Conservation (phyloP, 2,113 vertebrate genomes). For the Tachuris rubrigastra region DNA sequence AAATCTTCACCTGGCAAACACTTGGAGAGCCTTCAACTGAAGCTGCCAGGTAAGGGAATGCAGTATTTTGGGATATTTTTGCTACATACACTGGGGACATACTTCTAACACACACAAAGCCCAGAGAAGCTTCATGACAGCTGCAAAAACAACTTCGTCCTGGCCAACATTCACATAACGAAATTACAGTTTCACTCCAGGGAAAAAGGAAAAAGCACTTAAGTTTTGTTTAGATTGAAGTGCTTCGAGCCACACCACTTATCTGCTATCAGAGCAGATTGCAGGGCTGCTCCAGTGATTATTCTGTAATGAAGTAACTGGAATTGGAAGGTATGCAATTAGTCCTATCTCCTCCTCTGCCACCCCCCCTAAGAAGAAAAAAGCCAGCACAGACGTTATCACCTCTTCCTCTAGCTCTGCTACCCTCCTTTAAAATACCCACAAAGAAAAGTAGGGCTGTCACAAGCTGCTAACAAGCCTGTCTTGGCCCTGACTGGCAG, state of each 20-base stretch:
- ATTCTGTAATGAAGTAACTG: conserved; percentile 44
- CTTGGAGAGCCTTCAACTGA: not conserved
- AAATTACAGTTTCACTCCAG: conserved; percentile 44
- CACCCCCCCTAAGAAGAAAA: not conserved
- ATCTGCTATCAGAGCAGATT: conserved; percentile 47
- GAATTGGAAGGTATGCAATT: conserved; percentile 42
- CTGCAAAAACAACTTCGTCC: conserved; percentile 8
- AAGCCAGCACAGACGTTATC: conserved; percentile 16
- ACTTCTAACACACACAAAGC: not conserved
- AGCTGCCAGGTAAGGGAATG: not conserved
- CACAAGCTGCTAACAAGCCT: conserved; percentile 26
- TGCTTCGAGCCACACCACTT: conserved; percentile 14
- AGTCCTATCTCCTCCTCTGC: not conserved
- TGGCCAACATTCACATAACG: not conserved
- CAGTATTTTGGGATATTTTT: not conserved
- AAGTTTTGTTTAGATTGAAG: conserved; percentile 49
- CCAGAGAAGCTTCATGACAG: not conserved
- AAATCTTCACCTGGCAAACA: not conserved
- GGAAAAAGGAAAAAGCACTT: conserved; percentile 54
- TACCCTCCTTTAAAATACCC: conserved; percentile 46
- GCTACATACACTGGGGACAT: not conserved
- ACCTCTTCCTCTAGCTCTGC: conserved; percentile 13
- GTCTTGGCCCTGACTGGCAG: not conserved
- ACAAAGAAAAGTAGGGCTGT: conserved; percentile 18
- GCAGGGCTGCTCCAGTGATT: conserved; percentile 5